Conservation (phyloP, 2,113 vertebrate genomes). For the Sterna hirundo region DNA sequence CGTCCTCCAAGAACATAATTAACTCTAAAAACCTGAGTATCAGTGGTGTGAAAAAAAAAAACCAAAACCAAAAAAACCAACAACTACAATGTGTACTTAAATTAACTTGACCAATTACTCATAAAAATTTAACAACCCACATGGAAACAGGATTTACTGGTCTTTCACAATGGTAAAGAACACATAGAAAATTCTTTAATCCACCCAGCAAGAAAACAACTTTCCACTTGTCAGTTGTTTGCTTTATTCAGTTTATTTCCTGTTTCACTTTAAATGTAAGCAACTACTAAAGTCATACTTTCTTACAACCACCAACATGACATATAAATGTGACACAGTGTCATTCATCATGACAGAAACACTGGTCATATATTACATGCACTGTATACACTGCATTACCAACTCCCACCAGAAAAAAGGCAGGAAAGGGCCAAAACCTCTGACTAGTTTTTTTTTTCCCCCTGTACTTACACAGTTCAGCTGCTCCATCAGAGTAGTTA, state of each 20-base stretch:
- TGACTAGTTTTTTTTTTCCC: not conserved
- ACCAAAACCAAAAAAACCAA: not conserved
- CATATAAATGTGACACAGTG: not conserved
- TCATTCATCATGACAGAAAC: not conserved
- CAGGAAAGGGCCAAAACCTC: not conserved
- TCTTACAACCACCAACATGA: not conserved
- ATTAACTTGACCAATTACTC: not conserved
- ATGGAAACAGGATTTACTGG: not conserved
- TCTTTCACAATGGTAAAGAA: not conserved
- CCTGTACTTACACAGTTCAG: not conserved
- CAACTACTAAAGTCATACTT: not conserved
- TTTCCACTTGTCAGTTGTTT: not conserved
- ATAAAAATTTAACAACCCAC: not conserved
- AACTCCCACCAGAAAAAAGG: not conserved
- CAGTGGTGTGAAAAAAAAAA: not conserved
- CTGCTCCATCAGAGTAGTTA: not conserved
- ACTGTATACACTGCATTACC: not conserved
- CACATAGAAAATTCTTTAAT: not conserved
- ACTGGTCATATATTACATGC: accelerated
- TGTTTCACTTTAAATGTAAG: not conserved
- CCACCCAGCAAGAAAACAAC: not conserved
- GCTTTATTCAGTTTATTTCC: not conserved
- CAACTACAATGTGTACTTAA: not conserved
- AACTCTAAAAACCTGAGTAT: not conserved
- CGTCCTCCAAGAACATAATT: not conserved